A percentile compares a stretch with the other conserved stretches of the same genome.
phyloP scores from a whole-genome alignment of 2,797 vertebrate genomes.

The Hippoglossus hippoglossus region DNA sequence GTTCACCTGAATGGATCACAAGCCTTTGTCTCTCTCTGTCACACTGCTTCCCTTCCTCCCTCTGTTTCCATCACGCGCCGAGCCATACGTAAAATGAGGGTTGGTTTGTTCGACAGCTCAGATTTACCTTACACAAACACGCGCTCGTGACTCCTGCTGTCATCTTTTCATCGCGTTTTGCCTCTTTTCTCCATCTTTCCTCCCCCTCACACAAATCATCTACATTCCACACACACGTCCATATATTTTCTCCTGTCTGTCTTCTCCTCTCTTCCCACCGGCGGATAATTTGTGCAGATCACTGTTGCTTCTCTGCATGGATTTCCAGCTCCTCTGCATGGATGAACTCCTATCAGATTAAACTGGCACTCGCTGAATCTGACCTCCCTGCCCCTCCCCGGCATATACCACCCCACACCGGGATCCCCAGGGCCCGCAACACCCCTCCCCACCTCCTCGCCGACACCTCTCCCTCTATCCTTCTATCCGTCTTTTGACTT shows the following conservation, averaged over 20 bases:
- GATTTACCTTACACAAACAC: conserved; percentile 45
- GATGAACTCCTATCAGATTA: conserved; percentile 84
- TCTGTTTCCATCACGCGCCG: neutral
- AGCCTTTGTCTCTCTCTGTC: conserved; percentile 21
- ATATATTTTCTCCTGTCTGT: conserved; percentile 58
- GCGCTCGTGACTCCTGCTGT: conserved; percentile 46
- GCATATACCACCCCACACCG: conserved; percentile 40
- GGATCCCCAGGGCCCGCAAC: conserved; percentile 54
- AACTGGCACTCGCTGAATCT: conserved; percentile 70
- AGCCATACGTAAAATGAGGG: conserved; percentile 11
- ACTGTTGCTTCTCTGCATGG: conserved; percentile 75
- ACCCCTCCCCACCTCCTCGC: conserved; percentile 23
- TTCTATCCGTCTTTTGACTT: conserved; percentile 76
- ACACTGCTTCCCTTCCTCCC: neutral
- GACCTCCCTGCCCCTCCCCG: conserved; percentile 56
- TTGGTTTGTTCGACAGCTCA: conserved; percentile 32
- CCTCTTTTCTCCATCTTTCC: conserved; percentile 26
- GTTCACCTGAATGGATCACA: conserved; percentile 47
- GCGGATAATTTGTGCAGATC: conserved; percentile 79
- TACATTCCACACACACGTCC: conserved; percentile 68
- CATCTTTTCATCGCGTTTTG: conserved; percentile 57
- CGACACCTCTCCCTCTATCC: conserved; percentile 53
- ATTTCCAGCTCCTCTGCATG: conserved; percentile 78
- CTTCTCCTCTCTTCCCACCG: conserved; percentile 52
- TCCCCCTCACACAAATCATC: conserved; percentile 60